Conservation (phyloP, 2,797 vertebrate species). For the Phataginus tricuspis region DNA sequence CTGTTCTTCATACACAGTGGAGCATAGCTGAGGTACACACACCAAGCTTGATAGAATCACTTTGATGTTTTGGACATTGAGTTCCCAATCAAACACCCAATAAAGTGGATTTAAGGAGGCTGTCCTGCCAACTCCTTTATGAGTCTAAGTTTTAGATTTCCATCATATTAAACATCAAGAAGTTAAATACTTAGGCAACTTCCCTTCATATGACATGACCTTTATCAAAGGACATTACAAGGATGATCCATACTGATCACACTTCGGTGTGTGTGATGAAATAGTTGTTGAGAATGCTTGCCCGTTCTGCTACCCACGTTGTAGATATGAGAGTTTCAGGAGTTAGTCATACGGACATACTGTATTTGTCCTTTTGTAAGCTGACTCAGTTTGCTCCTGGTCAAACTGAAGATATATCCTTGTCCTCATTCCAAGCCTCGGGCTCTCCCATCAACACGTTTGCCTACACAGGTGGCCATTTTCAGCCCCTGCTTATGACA, state of each 20-base stretch:
- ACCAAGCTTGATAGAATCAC: neutral
- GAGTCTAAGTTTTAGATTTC: neutral
- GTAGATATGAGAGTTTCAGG: neutral
- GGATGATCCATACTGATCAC: neutral
- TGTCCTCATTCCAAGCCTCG: neutral
- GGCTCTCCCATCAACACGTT: no score
- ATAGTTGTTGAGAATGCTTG: neutral
- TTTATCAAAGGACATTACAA: neutral
- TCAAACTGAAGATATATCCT: constrained; percentile 27
- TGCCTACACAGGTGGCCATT: neutral
- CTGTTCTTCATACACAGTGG: neutral
- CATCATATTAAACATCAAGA: neutral
- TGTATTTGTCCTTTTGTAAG: neutral
- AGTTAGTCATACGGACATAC: neutral
- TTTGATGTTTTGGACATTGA: neutral
- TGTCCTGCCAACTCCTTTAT: neutral
- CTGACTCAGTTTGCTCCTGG: neutral
- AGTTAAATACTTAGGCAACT: neutral
- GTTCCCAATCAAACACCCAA: neutral
- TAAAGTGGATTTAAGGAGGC: neutral
- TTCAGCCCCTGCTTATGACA: neutral
- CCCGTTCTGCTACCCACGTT: neutral
- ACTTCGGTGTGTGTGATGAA: neutral
- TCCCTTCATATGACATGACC: neutral
- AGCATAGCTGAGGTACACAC: neutral